Conservation (phyloP, 2,113 vertebrate species). For the Montifringilla adamsi region DNA sequence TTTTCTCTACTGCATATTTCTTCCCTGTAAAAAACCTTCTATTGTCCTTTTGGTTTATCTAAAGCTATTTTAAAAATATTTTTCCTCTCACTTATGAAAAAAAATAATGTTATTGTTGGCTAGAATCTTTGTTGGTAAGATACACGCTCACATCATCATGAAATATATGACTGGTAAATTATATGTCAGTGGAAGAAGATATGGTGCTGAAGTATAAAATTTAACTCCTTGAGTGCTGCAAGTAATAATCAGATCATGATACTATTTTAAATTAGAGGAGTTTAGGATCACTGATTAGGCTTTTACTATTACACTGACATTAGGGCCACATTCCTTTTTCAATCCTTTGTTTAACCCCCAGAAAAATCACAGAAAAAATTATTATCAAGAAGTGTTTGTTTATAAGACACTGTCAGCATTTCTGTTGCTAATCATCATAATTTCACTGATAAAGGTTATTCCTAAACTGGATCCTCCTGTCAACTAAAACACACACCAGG, state of each 20-base stretch:
- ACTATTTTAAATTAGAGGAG: not conserved
- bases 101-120: slow-evolving; percentile 25
- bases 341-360: not conserved
- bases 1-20: not conserved
- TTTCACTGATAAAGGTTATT: not conserved
- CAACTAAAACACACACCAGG: not conserved
- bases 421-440: not conserved
- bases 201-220: not conserved
- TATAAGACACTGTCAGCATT: not conserved
- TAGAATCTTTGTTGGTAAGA: not conserved
- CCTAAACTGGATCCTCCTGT: not conserved
- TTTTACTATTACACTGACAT: not conserved
- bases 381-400: not conserved
- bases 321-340: not conserved
- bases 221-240: slow-evolving; percentile 2
- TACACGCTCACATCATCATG: slow-evolving; percentile 7
- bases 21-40: not conserved
- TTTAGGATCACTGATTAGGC: not conserved
- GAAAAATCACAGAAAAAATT: not conserved
- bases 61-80: slow-evolving; percentile 11
- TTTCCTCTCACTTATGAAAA: not conserved
- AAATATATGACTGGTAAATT: slow-evolving; percentile 21
- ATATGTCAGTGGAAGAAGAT: slow-evolving; percentile 5
- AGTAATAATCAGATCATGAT: not conserved
- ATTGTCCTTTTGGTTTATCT: not conserved